These are phyloP conservation scores for Latrodectus elegans DNA, from an alignment of 2,888 invertebrate genomes.

Conservation along the genomic window DNA sequence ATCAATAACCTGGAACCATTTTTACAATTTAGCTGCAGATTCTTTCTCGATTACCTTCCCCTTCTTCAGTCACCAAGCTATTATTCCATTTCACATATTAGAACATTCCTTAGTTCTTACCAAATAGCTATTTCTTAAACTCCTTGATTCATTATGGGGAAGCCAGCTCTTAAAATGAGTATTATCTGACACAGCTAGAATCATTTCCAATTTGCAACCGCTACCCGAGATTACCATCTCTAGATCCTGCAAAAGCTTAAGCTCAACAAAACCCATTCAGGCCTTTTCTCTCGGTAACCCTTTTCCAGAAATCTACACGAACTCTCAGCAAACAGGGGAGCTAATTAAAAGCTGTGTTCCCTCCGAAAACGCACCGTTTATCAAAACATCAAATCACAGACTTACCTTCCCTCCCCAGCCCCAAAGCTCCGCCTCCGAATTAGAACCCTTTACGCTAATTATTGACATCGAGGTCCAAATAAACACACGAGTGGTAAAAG, in stretches of 20 bases:
- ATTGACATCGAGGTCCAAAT: slow-evolving; percentile 59
- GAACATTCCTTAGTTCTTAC: too few species aligned
- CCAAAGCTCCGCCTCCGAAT: slow-evolving; percentile 49
- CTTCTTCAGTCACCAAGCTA: too few species aligned
- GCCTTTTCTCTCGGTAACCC: slow-evolving; percentile 6
- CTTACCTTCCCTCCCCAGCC: background rate
- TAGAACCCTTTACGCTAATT: slow-evolving; percentile 61
- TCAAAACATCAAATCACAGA: slow-evolving; percentile 60
- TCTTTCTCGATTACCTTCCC: too few species aligned
- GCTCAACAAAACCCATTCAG: slow-evolving; percentile 2
- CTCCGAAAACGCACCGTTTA: slow-evolving; percentile 45
- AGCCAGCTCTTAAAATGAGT: background rate
- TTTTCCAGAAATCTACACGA: slow-evolving; percentile 4
- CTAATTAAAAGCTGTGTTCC: slow-evolving; percentile 62
- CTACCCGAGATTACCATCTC: background rate
- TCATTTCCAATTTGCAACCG: background rate
- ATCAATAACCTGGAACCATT: too few species aligned
- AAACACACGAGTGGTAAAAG: slow-evolving; percentile 39
- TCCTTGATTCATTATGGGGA: background rate
- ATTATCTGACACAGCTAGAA: background rate
- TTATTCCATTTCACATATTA: too few species aligned
- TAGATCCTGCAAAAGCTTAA: background rate
- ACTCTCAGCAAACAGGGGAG: slow-evolving; percentile 35
- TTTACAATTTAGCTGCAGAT: too few species aligned
- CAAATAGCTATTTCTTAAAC: too few species aligned